phyloP scores from a whole-genome alignment of 2,113 vertebrate genomes.

The Corvus moneduloides region DNA sequence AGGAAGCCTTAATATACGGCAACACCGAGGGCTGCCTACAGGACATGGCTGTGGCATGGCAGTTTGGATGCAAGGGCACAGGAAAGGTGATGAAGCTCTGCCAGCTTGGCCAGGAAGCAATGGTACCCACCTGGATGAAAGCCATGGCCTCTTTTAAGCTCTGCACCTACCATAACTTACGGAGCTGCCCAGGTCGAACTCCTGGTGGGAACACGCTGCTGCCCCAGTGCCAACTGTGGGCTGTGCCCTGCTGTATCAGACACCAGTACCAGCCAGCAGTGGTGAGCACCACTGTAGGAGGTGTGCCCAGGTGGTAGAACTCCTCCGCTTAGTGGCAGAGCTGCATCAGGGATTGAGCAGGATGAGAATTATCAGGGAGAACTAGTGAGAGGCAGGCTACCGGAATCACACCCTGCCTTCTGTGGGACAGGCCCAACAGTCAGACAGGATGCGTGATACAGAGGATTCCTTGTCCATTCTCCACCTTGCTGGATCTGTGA shows the following conservation, averaged over 20 bases:
- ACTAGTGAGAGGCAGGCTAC: background rate
- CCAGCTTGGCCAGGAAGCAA: background rate
- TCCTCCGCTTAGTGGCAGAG: background rate
- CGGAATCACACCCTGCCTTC: background rate
- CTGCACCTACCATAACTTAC: background rate
- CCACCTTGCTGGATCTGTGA: background rate
- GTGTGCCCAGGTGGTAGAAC: background rate
- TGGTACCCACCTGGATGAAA: background rate
- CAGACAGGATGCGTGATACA: background rate
- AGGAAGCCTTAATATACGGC: background rate
- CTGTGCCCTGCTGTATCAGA: background rate
- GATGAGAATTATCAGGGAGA: background rate
- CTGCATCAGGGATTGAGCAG: background rate
- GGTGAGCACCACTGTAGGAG: background rate
- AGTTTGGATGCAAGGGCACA: background rate
- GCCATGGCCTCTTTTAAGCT: background rate
- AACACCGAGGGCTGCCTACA: background rate
- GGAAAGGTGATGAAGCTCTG: background rate
- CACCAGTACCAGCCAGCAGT: background rate
- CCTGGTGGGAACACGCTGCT: background rate
- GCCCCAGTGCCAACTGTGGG: background rate
- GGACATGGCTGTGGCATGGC: fast-evolving
- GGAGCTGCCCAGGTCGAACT: background rate
- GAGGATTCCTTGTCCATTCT: background rate
- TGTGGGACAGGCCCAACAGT: background rate